Percentiles rank a stretch among this genome's conserved stretches.
phyloP scores from a whole-genome alignment of 2,888 invertebrate species.

The Eurytoma californica region DNA sequence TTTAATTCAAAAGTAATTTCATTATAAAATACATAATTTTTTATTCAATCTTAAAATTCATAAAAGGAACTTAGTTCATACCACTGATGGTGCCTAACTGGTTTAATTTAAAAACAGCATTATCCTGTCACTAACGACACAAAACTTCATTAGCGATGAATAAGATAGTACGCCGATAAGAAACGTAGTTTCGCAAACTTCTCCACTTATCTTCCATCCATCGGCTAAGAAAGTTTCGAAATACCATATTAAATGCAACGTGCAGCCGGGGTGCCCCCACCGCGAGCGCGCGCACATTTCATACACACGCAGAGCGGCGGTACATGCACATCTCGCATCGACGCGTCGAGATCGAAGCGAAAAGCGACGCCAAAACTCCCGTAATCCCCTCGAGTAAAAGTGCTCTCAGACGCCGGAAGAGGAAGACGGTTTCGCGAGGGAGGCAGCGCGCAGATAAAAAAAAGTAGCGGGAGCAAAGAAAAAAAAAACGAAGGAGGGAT shows the following conservation, averaged over 20 bases:
- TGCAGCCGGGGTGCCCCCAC: conserved; percentile 50
- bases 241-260: conserved; percentile 59
- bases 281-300: background rate
- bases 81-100: too few species aligned
- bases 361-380: conserved; percentile 51
- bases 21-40: too few species aligned
- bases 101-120: conserved; percentile 39
- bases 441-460: conserved; percentile 49
- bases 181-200: conserved; percentile 14
- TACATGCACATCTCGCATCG: conserved; percentile 32
- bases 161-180: conserved; percentile 26
- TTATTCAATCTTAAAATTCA: too few species aligned
- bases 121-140: conserved; percentile 23
- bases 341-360: conserved; percentile 58
- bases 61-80: too few species aligned
- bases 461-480: conserved; percentile 7
- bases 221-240: conserved; percentile 56
- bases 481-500: conserved; percentile 39
- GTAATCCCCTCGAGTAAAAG: conserved; percentile 60
- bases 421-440: conserved; percentile 20
- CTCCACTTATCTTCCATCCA: conserved; percentile 36
- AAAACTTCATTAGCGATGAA: conserved; percentile 36
- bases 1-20: too few species aligned
- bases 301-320: conserved; percentile 32
- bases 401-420: conserved; percentile 50